phyloP scores from a whole-genome alignment of 1,140 invertebrate genomes.

The Ceratosolen solmsi region DNA sequence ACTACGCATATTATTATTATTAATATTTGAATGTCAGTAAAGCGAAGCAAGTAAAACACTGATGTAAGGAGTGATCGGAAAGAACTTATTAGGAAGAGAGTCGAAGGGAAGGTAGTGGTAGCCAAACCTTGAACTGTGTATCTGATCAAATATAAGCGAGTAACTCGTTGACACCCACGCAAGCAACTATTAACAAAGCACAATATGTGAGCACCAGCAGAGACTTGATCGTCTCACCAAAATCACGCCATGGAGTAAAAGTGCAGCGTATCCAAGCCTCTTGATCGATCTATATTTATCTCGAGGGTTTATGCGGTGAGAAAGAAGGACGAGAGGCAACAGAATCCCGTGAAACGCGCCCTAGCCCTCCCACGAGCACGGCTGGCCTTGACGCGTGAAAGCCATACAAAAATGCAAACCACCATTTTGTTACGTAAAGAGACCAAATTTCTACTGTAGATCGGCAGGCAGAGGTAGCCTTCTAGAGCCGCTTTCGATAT shows the following conservation, averaged over 20 bases:
- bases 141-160: background rate
- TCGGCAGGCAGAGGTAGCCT: too few relatives aligned
- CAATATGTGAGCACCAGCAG: background rate
- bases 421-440: conserved; percentile 68
- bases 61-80: too few relatives aligned
- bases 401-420: conserved; percentile 65
- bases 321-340: conserved; percentile 14
- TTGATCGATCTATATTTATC: conserved; percentile 46
- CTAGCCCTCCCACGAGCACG: conserved; percentile 59
- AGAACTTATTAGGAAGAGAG: too few relatives aligned
- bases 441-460: conserved; percentile 58
- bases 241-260: background rate
- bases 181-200: background rate
- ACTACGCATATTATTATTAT: too few relatives aligned
- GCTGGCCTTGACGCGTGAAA: conserved; percentile 68
- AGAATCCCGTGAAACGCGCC: conserved; percentile 61
- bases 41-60: too few relatives aligned
- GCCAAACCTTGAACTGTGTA: background rate
- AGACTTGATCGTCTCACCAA: background rate
- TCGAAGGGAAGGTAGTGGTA: background rate
- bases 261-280: background rate
- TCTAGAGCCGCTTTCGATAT: too few relatives aligned
- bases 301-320: too few relatives aligned
- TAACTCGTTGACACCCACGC: background rate
- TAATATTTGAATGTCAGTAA: too few relatives aligned